phyloP scores from a whole-genome alignment of 2,797 vertebrate genomes.

The Necrosyrtes monachus region DNA sequence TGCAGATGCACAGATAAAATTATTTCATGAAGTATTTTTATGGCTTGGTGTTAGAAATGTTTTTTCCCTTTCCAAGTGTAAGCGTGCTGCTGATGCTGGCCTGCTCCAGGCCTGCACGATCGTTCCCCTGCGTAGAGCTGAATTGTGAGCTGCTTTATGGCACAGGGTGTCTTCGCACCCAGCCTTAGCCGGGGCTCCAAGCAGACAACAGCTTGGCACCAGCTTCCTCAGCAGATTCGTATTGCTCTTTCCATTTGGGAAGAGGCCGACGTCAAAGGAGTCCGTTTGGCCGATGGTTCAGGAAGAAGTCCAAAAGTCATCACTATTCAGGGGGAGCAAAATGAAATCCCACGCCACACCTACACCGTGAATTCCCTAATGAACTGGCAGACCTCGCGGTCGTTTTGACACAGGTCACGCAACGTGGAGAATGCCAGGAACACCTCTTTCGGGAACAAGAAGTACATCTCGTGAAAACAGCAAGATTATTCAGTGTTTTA shows the following conservation, averaged over 20 bases:
- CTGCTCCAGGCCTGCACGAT: background rate
- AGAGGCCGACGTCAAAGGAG: background rate
- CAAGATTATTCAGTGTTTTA: background rate
- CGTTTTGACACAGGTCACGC: background rate
- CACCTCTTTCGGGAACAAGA: conserved; percentile 4
- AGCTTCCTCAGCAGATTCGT: background rate
- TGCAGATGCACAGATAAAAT: background rate
- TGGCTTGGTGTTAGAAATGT: background rate
- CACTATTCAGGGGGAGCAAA: background rate
- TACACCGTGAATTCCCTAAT: background rate
- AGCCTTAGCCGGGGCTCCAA: background rate
- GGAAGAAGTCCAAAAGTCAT: background rate
- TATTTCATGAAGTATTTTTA: background rate
- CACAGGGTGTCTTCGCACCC: background rate
- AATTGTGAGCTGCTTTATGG: background rate
- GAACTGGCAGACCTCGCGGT: background rate
- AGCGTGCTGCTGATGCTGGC: background rate
- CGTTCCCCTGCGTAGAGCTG: background rate
- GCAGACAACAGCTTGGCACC: background rate
- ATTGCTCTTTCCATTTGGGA: background rate
- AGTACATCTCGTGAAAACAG: background rate
- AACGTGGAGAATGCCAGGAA: background rate
- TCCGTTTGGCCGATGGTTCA: background rate
- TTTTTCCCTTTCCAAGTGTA: background rate
- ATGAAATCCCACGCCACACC: background rate